Evolutionary conservation across 2,113 vertebrate species (phyloP), one percentile per base, ranked within the genome.

Genomic region (Lepisosteus osseus): DNA sequence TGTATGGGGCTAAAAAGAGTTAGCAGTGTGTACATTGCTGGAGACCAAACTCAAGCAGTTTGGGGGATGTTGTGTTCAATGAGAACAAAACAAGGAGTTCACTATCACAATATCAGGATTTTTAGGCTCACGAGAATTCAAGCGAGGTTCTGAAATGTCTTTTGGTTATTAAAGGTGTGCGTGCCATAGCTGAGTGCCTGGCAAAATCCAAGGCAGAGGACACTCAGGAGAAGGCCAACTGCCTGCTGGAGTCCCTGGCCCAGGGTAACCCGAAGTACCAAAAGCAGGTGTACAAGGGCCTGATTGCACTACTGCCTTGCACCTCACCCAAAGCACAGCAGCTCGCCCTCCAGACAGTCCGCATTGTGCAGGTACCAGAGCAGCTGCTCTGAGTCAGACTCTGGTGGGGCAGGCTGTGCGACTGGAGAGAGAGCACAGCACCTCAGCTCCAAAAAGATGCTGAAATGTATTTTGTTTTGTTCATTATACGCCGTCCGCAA

Each of bases 191-290:
- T 6, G 84, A 93, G 67, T 94, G 90, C 83, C 72, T 95, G 71
- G 87, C 88, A 2, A 69, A 75, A 29, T 93, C 88, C 51, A 84
- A 78, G 47, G 83, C 78, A n/a, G 90, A 89, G 82, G 84, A 90
- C 41, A 86, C 86, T 45, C 92, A 92, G 74, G 89, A 92, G 64
- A 79, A 91, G 0, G 80, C 79, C 0, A 80, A 86, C 64, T 17
- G 78, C 75, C 81, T 96, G 63, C 64, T 95, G 78, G 89, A 93
- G 61, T 83, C 89, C 13, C 74, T 95, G 77, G 86, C 90, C 56
- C 84, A 70, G 0, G 90, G 92, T 62, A 96, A 95, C 63, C 91
- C 93, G 68, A 93, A 88, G 80, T 92, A 93, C 78, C 88, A 94
- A 77, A 87, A 83, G 47, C 91, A 94, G 67, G 91, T 95, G 8